These are phyloP conservation scores for Apamea crenata DNA, from an alignment of 2,888 invertebrate genomes.

Conservation along the genomic window DNA sequence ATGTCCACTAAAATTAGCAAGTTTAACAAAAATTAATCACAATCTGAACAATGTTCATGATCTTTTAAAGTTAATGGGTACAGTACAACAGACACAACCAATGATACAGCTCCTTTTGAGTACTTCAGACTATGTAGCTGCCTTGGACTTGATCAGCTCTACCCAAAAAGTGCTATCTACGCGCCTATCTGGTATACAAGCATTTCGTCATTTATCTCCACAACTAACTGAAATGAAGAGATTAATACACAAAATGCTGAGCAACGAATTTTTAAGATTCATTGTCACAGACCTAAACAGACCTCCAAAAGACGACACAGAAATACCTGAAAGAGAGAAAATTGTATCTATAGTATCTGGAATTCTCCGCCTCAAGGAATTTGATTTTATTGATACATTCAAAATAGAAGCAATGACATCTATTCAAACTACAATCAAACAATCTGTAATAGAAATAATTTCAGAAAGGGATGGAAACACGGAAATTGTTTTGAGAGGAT, in stretches of 20 bases:
- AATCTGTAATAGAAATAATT: constrained; percentile 94
- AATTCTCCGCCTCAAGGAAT: constrained; percentile 95
- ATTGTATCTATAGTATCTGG: constrained; percentile 97
- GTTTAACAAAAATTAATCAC: constrained; percentile 91
- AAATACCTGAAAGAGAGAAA: constrained; percentile 95
- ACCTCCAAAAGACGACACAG: constrained; percentile 91
- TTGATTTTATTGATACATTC: constrained; percentile 96
- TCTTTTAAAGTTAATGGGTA: constrained; percentile 96
- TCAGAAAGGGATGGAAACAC: constrained; percentile 86
- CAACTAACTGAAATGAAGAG: constrained; percentile 98
- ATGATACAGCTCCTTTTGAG: constrained; percentile 98
- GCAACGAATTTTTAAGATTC: constrained; percentile 97
- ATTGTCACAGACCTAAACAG: constrained; percentile 97
- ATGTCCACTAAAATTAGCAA: constrained; percentile 94
- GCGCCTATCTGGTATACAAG: constrained; percentile 97
- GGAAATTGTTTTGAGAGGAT: constrained; percentile 86
- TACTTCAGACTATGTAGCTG: constrained; percentile 99
- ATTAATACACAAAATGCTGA: constrained; percentile 98
- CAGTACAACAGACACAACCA: constrained; percentile 99
- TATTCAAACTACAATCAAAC: constrained; percentile 96
- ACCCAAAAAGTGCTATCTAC: constrained; percentile 98
- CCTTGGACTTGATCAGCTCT: constrained; percentile 98
- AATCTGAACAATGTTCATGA: constrained; percentile 93
- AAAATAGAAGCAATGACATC: constrained; percentile 97
- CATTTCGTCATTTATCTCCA: constrained; percentile 98